These are phyloP conservation scores for Perizoma affinitatum DNA, from an alignment of 2,888 invertebrate genomes.

Conservation along the genomic window DNA sequence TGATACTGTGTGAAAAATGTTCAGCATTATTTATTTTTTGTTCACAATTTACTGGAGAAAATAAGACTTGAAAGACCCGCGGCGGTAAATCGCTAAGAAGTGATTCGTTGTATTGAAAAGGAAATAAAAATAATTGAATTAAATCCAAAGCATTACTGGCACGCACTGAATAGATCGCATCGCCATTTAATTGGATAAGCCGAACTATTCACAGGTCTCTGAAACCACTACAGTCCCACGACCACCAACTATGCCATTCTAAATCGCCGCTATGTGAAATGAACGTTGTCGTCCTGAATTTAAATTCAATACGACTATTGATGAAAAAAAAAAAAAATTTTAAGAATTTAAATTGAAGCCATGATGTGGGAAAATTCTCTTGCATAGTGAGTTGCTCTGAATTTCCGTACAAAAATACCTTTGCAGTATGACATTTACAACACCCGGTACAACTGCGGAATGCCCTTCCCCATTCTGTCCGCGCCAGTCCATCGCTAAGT, in stretches of 20 bases:
- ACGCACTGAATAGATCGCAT: constrained; percentile 24
- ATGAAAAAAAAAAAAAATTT: no score
- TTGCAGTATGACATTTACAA: no score
- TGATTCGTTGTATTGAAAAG: constrained; percentile 25
- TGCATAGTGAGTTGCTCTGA: no score
- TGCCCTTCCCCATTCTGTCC: no score
- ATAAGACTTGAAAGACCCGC: constrained; percentile 4
- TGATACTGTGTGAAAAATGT: no score
- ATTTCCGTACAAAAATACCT: no score
- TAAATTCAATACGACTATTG: not conserved
- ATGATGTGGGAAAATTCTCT: no score
- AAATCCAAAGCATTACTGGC: constrained; percentile 20
- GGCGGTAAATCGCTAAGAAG: constrained; percentile 24
- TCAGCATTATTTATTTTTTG: no score
- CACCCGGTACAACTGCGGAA: no score
- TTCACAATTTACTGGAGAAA: constrained; percentile 6
- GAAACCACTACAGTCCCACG: constrained; percentile 14
- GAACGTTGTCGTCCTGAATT: not conserved
- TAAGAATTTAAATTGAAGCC: no score
- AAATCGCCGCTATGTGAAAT: not conserved
- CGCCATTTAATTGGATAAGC: constrained; percentile 30
- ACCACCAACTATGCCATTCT: not conserved
- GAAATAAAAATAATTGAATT: constrained; percentile 21
- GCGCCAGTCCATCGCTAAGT: no score
- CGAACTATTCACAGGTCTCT: constrained; percentile 20